phyloP scores from a whole-genome alignment of 2,888 invertebrate species.

The Aspidiotus rigidus region DNA sequence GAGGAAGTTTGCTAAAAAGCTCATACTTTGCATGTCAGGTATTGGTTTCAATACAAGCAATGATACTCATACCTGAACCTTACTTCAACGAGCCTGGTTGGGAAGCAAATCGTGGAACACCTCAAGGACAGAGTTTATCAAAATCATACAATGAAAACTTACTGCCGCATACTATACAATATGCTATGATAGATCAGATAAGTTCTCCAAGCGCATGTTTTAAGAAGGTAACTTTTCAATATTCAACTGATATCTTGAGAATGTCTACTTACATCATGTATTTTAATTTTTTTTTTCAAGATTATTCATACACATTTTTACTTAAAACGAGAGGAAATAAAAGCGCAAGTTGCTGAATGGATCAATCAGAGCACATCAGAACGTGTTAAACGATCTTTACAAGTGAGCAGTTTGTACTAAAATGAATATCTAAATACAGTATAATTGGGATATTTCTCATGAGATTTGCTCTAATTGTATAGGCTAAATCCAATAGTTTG shows the following conservation, averaged over 20 bases:
- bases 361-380: constrained; percentile 48
- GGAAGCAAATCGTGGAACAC: constrained; percentile 78
- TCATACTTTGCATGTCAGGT: constrained; percentile 48
- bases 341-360: constrained; percentile 81
- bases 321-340: constrained; percentile 83
- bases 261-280: too few species aligned
- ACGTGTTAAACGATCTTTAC: too few species aligned
- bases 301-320: constrained; percentile 90
- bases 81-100: constrained; percentile 94
- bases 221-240: constrained; percentile 55
- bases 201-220: constrained; percentile 83
- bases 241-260: too few species aligned
- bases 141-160: constrained; percentile 92
- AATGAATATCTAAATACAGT: too few species aligned
- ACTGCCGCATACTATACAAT: constrained; percentile 85
- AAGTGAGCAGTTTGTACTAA: too few species aligned
- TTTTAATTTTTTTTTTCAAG: constrained; percentile 43
- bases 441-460: too few species aligned
- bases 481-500: too few species aligned
- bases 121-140: constrained; percentile 77
- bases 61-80: constrained; percentile 84
- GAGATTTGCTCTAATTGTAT: too few species aligned
- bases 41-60: constrained; percentile 82
- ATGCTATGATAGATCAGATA: constrained; percentile 93
- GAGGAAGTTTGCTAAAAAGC: too few species aligned